Base-by-base conservation (phyloP, 2,797 vertebrate species). In the Passerculus sandwichensis region DNA sequence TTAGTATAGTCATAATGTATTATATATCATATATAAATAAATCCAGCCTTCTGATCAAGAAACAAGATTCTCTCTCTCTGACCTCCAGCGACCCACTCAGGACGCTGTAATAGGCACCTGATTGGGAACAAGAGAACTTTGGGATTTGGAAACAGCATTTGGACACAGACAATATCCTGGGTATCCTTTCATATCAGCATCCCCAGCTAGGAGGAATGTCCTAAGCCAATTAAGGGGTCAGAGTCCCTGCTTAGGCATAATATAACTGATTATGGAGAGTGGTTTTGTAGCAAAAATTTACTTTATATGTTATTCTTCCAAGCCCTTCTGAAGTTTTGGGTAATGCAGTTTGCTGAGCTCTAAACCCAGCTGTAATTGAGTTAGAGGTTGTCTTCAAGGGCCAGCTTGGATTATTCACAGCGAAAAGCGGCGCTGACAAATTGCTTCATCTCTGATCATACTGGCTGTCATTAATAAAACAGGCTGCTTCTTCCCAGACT, bases 261-360 rank as follows among this genome's bases (percentile, higher is more conserved):
- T 9, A 38, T 7, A 73, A 71, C 6, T 36, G 29, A 87, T 40
- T 7, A 71, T 16, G 15, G 54, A 47, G 30, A 30, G 57, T 36
- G 54, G 0, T 71, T 92, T 82, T 66, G 5, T 9, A 71, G 64
- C 4, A 51, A 77, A 76, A 67, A 79, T 15, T 69, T 51, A 74
- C 54, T 85, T 85, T 45, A 8, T 73, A 47, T 85, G 91, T 79
- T 67, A 54, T 80, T 88, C 82, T 75, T 84, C 38, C 36, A 8
- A 92, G 64, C 19, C 30, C 54, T 80, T 79, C 61, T 53, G 73
- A 93, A 95, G 84, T 86, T 89, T 57, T 60, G 67, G 44, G 50
- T 65, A 82, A 95, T 69, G 81, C 87, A 89, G 94, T 96, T 95
- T 96, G 64, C 78, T 76, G 72, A 88, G 88, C 91, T 92, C 94